Evolutionary conservation across 2,113 vertebrate genomes (phyloP).

Genomic region (Alectura lathami): DNA sequence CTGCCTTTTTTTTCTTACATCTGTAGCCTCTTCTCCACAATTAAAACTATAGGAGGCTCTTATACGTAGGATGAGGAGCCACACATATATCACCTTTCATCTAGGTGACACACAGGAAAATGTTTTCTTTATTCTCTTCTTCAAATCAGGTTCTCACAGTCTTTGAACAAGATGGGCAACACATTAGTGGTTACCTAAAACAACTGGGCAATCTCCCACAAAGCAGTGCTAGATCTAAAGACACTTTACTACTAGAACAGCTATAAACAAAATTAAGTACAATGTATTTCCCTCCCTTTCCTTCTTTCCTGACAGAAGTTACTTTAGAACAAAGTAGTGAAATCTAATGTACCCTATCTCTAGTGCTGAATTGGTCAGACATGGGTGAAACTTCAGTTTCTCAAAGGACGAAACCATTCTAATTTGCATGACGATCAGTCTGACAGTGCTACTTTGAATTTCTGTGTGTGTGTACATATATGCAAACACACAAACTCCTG

Average conservation of each 20-base stretch:
- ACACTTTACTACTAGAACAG: neutral
- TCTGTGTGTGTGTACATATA: neutral
- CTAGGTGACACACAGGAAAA: neutral
- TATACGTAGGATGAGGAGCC: neutral
- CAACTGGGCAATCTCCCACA: neutral
- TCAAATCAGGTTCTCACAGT: neutral
- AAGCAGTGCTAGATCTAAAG: neutral
- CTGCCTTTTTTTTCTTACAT: neutral
- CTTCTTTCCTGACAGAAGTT: neutral
- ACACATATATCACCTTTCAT: neutral
- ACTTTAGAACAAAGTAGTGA: neutral
- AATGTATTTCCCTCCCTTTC: neutral
- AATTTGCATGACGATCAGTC: neutral
- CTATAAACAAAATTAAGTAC: neutral
- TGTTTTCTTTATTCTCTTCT: neutral
- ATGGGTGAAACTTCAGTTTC: neutral
- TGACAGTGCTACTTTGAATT: neutral
- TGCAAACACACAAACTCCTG: slow-evolving; percentile 17
- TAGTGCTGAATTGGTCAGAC: neutral
- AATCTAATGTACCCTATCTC: neutral
- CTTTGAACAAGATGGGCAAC: neutral
- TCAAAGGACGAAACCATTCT: neutral
- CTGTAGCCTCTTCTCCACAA: neutral
- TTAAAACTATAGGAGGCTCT: neutral
- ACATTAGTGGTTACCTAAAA: neutral